These are phyloP conservation scores for Spondyliosoma cantharus DNA, from an alignment of 2,797 vertebrate genomes.

Conservation along the genomic window DNA sequence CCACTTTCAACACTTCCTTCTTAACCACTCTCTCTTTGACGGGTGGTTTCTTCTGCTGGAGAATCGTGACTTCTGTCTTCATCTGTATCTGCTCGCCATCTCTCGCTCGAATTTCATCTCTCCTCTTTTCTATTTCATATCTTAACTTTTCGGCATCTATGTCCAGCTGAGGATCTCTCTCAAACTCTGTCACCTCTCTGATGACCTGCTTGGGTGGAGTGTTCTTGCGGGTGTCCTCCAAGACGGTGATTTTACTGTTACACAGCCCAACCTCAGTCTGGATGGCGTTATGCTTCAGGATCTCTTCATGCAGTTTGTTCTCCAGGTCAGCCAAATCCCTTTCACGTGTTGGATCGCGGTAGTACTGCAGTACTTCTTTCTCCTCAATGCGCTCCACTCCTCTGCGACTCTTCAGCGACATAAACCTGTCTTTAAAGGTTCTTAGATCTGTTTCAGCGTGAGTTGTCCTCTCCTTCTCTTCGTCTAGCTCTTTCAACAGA, in stretches of 20 bases:
- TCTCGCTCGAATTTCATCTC: constrained; percentile 79
- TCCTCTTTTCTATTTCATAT: constrained; percentile 84
- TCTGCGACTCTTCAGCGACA: constrained; percentile 90
- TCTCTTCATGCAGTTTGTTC: constrained; percentile 85
- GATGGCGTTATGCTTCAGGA: constrained; percentile 77
- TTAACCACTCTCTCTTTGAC: constrained; percentile 92
- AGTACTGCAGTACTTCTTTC: constrained; percentile 93
- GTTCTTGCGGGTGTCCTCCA: constrained; percentile 84
- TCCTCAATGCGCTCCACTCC: constrained; percentile 93
- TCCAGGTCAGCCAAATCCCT: constrained; percentile 78
- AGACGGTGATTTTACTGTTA: constrained; percentile 81
- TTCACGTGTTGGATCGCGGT: constrained; percentile 92
- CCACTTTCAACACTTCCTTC: constrained; percentile 93
- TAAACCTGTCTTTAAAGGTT: constrained; percentile 84
- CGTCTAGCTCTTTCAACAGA: constrained; percentile 85
- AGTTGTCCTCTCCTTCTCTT: constrained; percentile 85
- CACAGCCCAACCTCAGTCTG: constrained; percentile 85
- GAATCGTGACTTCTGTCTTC: constrained; percentile 87
- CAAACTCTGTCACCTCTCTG: constrained; percentile 95
- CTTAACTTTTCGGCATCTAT: constrained; percentile 85
- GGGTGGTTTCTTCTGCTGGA: constrained; percentile 88
- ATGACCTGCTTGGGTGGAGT: constrained; percentile 89
- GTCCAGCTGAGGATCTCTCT: constrained; percentile 92
- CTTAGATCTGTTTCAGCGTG: constrained; percentile 84
- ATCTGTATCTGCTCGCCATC: constrained; percentile 82